Evolutionary conservation across 1,140 invertebrate genomes (phyloP), one percentile per base, ranked within the genome.

Genomic region (Geopemphigus sp.): DNA sequence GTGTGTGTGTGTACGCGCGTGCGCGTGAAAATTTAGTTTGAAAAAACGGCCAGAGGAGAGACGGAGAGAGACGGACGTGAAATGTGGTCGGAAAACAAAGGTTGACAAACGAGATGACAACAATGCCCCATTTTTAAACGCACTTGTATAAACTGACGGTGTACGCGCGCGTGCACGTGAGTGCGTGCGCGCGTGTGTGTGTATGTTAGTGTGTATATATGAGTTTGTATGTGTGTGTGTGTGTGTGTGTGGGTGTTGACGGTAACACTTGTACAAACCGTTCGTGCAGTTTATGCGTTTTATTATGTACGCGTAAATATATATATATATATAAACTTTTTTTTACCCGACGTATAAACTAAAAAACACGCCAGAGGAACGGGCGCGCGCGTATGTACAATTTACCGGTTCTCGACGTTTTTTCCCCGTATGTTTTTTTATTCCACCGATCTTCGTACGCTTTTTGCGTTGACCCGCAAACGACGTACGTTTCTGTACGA

Each of bases 71-170:
- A 47, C 57, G 24, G 11, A 76, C 29, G 17, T 39, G 32, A 78
- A 78, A 78, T 78, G 17, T 78, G 74, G 74, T 29, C 39, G 74
- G 72, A 78, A 78, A 78, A 78, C 74, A 78, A 78, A 78, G 74
- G 74, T 61, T 78, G 74, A 78, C 74, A 78, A 78, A 78, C 74
- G 74, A 78, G 57, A 59, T 59, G 53, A 76, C 72, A 78, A 78
- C 74, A 78, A 78, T 78, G 56, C 57, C 57, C 32, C 74, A 17
- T 26, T 61, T 61, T 61, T 5, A 63, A 78, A 63, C 19, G 32
- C 74, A 78, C 74, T 78, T 78, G 74, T 78, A 63, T n/a, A 78
- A 78, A 78, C 74, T 15, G 10, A 61, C 39, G 24, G 19, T 50
- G 39, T 50, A 12, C 14, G 32, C 8, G 32, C 12, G 14, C 12